Conservation (phyloP, 2,888 invertebrate genomes). For the Sisyra terminalis region DNA sequence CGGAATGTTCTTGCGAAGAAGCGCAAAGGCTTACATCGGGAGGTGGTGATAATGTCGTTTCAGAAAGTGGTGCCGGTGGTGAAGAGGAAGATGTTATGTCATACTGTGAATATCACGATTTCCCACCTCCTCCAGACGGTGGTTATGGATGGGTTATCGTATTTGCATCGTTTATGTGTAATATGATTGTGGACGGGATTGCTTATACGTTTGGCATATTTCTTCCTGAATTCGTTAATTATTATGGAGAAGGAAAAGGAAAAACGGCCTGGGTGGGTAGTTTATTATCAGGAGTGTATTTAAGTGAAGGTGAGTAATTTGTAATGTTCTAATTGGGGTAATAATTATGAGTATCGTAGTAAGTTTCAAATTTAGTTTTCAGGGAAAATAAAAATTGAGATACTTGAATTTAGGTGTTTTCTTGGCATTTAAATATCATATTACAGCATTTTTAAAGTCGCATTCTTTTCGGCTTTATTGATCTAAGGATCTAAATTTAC, state of each 20-base stretch:
- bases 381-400: background rate
- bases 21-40: slow-evolving; percentile 59
- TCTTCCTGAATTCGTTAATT: slow-evolving; percentile 58
- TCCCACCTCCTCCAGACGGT: slow-evolving; percentile 78
- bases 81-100: slow-evolving; percentile 32
- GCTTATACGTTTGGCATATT: slow-evolving; percentile 97
- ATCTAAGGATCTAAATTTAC: too few species aligned
- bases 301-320: slow-evolving; percentile 77
- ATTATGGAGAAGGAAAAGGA: slow-evolving; percentile 74
- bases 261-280: slow-evolving; percentile 90
- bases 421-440: too few species aligned
- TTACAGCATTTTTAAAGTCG: too few species aligned
- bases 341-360: background rate
- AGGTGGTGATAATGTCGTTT: slow-evolving; percentile 43
- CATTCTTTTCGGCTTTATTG: too few species aligned
- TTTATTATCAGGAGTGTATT: slow-evolving; percentile 86
- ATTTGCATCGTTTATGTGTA: slow-evolving; percentile 91
- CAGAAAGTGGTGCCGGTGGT: slow-evolving; percentile 38
- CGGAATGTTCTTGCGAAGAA: slow-evolving; percentile 74
- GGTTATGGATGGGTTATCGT: slow-evolving; percentile 94
- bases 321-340: background rate
- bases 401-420: too few species aligned
- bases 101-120: slow-evolving; percentile 53
- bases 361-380: background rate
- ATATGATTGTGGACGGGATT: slow-evolving; percentile 95